These are phyloP conservation scores for Picathartes gymnocephalus DNA, from an alignment of 2,113 vertebrate genomes.

Conservation along the genomic window DNA sequence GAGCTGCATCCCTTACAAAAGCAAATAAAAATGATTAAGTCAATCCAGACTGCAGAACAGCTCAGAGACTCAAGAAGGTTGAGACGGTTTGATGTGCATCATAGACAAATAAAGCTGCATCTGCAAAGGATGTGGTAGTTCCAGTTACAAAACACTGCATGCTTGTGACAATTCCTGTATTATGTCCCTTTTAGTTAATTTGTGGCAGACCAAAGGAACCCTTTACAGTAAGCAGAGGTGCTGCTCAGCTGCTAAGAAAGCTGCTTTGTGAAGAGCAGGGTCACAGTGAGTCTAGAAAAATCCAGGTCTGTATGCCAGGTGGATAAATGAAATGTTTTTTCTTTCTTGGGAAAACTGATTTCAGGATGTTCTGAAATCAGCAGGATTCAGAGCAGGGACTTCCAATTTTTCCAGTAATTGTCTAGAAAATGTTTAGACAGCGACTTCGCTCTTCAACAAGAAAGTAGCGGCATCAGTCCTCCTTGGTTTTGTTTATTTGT, in stretches of 20 bases:
- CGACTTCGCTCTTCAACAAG: not conserved
- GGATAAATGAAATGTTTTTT: not conserved
- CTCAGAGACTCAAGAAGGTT: not conserved
- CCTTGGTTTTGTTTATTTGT: not conserved
- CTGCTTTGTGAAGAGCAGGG: not conserved
- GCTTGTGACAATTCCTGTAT: not conserved
- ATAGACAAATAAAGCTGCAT: not conserved
- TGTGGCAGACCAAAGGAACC: not conserved
- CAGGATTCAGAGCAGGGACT: not conserved
- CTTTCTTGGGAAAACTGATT: not conserved
- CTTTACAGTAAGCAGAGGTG: not conserved
- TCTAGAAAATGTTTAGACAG: not conserved
- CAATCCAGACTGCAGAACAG: not conserved
- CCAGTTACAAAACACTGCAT: not conserved
- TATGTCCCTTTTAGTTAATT: not conserved
- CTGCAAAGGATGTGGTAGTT: not conserved
- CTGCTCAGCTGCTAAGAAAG: not conserved
- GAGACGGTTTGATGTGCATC: not conserved
- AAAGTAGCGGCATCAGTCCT: not conserved
- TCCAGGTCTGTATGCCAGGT: not conserved
- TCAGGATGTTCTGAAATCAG: not conserved
- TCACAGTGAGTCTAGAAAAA: not conserved
- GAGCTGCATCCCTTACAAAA: not conserved
- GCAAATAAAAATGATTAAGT: not conserved
- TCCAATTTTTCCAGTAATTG: not conserved